phyloP scores from a whole-genome alignment of 2,797 vertebrate species.

The Sebastes kiyomatsui region DNA sequence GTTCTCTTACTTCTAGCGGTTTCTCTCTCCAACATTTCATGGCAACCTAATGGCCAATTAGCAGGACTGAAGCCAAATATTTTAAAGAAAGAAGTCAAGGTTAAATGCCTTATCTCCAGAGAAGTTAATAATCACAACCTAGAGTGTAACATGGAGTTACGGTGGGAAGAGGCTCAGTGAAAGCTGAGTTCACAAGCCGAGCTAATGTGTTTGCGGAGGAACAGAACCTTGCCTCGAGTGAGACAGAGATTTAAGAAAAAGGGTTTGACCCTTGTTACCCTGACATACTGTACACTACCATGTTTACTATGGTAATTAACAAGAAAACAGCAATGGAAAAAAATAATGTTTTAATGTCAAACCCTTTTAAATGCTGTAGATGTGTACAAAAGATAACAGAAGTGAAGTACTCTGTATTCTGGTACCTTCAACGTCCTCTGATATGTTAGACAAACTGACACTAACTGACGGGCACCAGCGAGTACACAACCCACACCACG shows the following conservation, averaged over 20 bases:
- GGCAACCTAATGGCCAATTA: constrained; percentile 61
- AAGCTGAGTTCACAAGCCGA: neutral
- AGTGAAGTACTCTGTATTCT: neutral
- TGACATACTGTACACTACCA: neutral
- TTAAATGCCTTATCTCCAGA: constrained; percentile 43
- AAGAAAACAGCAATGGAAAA: neutral
- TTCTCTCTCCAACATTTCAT: constrained; percentile 35
- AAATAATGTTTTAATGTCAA: neutral
- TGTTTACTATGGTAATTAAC: neutral
- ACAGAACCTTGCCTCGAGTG: neutral
- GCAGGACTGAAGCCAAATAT: constrained; percentile 34
- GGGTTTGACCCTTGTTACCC: neutral
- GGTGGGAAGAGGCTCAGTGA: constrained; percentile 17
- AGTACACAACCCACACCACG: constrained; percentile 19
- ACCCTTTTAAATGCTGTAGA: neutral
- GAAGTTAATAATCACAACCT: constrained; percentile 60
- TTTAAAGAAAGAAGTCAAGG: constrained; percentile 32
- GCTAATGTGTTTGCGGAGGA: neutral
- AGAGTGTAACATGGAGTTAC: constrained; percentile 32
- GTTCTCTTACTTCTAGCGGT: constrained; percentile 8
- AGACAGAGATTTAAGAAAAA: neutral
- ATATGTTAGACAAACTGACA: constrained; percentile 35
- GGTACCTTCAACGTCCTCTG: constrained; percentile 13
- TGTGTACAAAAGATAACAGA: neutral
- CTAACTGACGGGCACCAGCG: constrained; percentile 31